Evolutionary conservation across 2,797 vertebrate genomes (phyloP), one percentile per base, ranked within the genome.

Genomic region (Sebastiscus albofasciatus): DNA sequence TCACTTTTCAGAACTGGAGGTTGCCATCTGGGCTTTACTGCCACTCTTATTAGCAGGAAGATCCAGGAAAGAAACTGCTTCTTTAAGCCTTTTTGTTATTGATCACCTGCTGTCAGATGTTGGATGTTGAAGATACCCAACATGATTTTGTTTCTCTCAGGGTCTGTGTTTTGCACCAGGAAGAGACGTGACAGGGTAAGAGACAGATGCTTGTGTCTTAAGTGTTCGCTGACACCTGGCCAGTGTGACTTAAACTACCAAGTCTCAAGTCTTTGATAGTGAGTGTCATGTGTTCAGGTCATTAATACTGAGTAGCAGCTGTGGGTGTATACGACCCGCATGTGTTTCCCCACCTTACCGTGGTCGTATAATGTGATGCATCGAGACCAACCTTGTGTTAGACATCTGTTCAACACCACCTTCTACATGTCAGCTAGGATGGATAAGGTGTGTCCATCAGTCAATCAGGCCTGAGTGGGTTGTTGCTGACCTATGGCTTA

Each of bases 41-140:
- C 9, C 1, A 2, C 18, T 68, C 26, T 13, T n/a, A 46, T 10
- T 3, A 11, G 13, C 29, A 74, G 13, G 10, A 20, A 66, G 46
- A 66, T 61, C 55, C 46, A 24, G 26, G 20, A 76, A 65, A 69
- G 52, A 54, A 73, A 59, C 2, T 81, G 42, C 3, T 6, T 16
- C 22, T 68, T 64, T 56, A 54, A 61, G 6, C 56, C 33, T 61
- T 83, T 83, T 79, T 71, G 24, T 22, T 72, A 33, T 36, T 31
- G 65, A 82, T 82, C 62, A 61, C 69, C 70, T 61, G 31, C 70
- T 46, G 64, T 75, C 20, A 52, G 62, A 80, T 1, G 34, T 36
- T 36, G 14, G 26, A 10, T 54, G 56, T 18, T 79, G n/a, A 8
- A 55, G 24, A 75, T 26, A 20, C 36, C 70, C 27, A 54, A 52